Conservation (phyloP, 1,140 invertebrate genomes). For the Calliphora vicina region DNA sequence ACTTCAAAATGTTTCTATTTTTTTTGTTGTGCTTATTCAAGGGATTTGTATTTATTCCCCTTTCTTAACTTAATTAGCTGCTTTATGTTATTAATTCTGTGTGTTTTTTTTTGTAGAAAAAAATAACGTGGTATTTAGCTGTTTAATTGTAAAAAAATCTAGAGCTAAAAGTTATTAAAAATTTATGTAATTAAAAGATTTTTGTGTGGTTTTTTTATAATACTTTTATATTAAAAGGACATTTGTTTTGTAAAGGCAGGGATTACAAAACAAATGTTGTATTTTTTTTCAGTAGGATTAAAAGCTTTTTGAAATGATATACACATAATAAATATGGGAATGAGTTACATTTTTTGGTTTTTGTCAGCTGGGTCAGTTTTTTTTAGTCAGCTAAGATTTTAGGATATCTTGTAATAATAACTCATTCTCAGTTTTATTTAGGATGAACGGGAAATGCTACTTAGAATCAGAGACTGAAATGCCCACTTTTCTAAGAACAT, state of each 20-base stretch:
- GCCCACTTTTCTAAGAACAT: too few species aligned
- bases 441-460: too few species aligned
- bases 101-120: not conserved
- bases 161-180: constrained; percentile 37
- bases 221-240: not conserved
- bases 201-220: constrained; percentile 32
- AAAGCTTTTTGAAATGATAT: not conserved
- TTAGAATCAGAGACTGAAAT: too few species aligned
- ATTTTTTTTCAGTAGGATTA: not conserved
- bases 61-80: constrained; percentile 28
- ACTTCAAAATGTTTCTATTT: constrained; percentile 14
- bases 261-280: not conserved
- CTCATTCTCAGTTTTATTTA: too few species aligned
- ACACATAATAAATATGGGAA: not conserved
- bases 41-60: not conserved
- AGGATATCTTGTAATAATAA: too few species aligned
- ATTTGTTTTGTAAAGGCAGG: not conserved
- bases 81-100: constrained; percentile 24
- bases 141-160: constrained; percentile 21
- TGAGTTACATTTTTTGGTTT: not conserved
- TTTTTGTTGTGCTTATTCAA: not conserved
- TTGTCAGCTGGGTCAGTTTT: not conserved
- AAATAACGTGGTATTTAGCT: not conserved
- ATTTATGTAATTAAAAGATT: constrained; percentile 42
- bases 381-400: too few species aligned